These are phyloP conservation scores for Pogonognathellus flavescens DNA, from an alignment of 1,140 invertebrate species.

Conservation along the genomic window DNA sequence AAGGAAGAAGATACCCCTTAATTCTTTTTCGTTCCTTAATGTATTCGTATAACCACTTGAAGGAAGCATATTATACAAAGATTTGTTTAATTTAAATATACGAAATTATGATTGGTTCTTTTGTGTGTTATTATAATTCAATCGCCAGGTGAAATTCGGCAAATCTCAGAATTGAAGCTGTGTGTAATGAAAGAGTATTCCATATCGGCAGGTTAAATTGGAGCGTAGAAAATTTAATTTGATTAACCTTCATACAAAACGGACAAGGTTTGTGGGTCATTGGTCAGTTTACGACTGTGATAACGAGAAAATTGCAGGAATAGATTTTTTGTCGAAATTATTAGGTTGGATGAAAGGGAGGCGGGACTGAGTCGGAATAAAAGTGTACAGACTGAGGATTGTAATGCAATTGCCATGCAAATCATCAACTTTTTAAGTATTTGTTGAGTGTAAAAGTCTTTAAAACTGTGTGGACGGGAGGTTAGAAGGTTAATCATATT, in stretches of 20 bases:
- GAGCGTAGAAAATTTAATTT: too few relatives aligned
- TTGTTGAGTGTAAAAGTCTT: background rate
- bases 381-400: slow-evolving; percentile 18
- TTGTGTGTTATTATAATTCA: too few relatives aligned
- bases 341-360: slow-evolving; percentile 27
- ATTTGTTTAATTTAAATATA: too few relatives aligned
- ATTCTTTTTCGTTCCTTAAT: too few relatives aligned
- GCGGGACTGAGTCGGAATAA: slow-evolving; percentile 1
- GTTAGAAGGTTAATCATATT: slow-evolving; percentile 35
- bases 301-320: slow-evolving; percentile 53
- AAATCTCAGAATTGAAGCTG: too few relatives aligned
- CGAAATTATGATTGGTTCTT: too few relatives aligned
- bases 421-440: slow-evolving; percentile 11
- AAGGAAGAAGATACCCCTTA: background rate
- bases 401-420: slow-evolving; percentile 25
- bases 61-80: too few relatives aligned
- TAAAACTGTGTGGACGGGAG: background rate
- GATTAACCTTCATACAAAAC: background rate
- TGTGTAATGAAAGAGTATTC: too few relatives aligned
- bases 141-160: too few relatives aligned
- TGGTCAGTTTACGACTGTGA: slow-evolving; percentile 38
- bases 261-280: slow-evolving; percentile 43
- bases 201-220: too few relatives aligned
- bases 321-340: slow-evolving; percentile 50
- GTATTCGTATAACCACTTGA: too few relatives aligned